Evolutionary conservation across 2,888 invertebrate species (phyloP), one percentile per base, ranked within the genome.

Genomic region (Mythimna ferrago): DNA sequence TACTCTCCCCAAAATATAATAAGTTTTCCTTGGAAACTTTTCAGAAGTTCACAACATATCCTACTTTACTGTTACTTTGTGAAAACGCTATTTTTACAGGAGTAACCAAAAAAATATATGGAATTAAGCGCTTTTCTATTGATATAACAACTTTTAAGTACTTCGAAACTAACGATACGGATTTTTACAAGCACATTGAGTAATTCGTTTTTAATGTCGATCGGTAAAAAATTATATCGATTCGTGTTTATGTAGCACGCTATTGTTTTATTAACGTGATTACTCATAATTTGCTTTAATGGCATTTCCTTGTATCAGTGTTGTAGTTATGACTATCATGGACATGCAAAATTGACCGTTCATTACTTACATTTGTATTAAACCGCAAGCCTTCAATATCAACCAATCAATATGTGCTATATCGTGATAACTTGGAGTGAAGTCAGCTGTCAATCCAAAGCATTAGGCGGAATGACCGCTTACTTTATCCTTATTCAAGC

Each of bases 161-260:
- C 38, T 53, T 63, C 44, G 35, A 19, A 63, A 69, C 64, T 51
- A 32, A 11, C 64, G 11, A 41, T 51, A 76, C 38, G 11, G n/a
- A 21, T 58, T 65, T 70, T 57, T 64, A 66, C 71, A 54, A 61
- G 64, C 62, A 66, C 63, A 71, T 48, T 66, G 0, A 48, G 14
- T 48, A 72, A 67, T 64, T 35, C 63, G n/a, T 62, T 63, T 78
- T 78, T 67, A 72, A 78, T 72, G 66, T 60, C 54, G 35, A 72
- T 64, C 60, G 41, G 41, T 64, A 66, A 60, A 67, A 48, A 53
- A 41, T 19, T 19, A 21, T 77, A 77, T 77, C 57, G 66, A 56
- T 64, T 78, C 58, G 32, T 67, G 26, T 66, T 63, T 78, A 58
- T 53, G 66, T 56, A n/a, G 80, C 79, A 79, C 80, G 79, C 80